Conservation (phyloP, 2,888 invertebrate species). For the Tipula confusa region DNA sequence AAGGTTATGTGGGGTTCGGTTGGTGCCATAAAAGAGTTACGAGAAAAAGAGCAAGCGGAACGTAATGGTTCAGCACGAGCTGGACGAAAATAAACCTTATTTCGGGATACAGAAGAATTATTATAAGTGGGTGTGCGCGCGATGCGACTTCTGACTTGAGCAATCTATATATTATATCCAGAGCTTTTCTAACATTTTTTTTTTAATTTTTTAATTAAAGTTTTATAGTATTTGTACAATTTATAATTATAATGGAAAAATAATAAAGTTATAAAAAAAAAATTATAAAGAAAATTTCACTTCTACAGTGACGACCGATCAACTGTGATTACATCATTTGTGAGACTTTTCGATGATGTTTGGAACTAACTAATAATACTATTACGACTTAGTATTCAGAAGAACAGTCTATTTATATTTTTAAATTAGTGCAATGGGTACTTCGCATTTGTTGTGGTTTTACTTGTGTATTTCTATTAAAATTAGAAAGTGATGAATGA, state of each 20-base stretch:
- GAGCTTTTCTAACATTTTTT: slow-evolving; percentile 1
- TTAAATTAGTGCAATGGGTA: no score
- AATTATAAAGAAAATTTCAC: not conserved
- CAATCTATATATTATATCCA: not conserved
- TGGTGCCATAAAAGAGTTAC: slow-evolving; percentile 67
- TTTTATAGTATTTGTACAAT: not conserved
- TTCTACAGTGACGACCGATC: not conserved
- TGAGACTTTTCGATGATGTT: no score
- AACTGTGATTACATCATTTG: not conserved
- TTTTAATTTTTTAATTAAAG: no score
- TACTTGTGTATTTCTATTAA: not conserved
- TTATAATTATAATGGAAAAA: not conserved
- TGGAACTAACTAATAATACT: no score
- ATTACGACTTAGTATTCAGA: no score
- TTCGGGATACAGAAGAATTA: not conserved
- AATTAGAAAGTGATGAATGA: not conserved
- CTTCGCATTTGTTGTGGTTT: no score
- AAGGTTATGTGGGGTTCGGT: slow-evolving; percentile 71
- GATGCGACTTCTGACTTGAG: no score
- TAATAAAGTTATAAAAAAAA: not conserved
- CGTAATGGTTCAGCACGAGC: slow-evolving; percentile 52
- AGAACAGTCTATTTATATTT: no score
- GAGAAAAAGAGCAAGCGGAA: slow-evolving; percentile 65
- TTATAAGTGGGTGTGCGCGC: not conserved
- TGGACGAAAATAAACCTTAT: slow-evolving; percentile 42